Evolutionary conservation across 2,797 vertebrate genomes (phyloP), one percentile per base, ranked within the genome.

Genomic region (Protosalanx chinensis): DNA sequence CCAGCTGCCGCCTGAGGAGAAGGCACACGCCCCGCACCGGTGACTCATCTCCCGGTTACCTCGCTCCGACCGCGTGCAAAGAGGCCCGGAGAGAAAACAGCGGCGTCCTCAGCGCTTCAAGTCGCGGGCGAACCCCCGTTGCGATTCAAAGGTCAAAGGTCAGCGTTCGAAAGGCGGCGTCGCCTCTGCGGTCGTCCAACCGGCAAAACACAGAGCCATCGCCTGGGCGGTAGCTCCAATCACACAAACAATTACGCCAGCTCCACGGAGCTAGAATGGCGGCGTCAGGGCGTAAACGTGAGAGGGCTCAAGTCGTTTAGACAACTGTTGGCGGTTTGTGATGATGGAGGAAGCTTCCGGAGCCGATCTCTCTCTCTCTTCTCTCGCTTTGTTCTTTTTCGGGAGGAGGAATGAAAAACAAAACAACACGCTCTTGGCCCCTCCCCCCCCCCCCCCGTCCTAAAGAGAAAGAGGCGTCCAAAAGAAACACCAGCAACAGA

Each of bases 401-500:
- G 64, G 78, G 81, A 80, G 79, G 84, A 82, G 81, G 80, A 85
- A 91, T 84, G 81, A 84, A 90, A 91, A 91, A 84, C 82, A 86
- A 89, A 90, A 90, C 86, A 84, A 87, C 85, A 81, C 70, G 80
- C 79, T 79, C 81, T 78, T 59, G 1, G 64, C 80, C 72, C 69
- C 23, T 33, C 57, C 37, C 70, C 37, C 29, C 80, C 76, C 68
- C 70, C 82, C 72, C 81, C 83, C 81, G 73, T 76, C 41, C 79
- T 74, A 76, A 77, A 84, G 74, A 7, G 56, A 64, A 75, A 71
- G 68, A 78, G 72, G 78, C 62, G 64, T 91, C 92, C 92, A 92
- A 93, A 82, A 91, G 88, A 89, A 93, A 92, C 90, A 90, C 76
- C 33, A 72, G 23, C 23, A 75, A 82, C 88, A 83, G 85, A 92